A percentile compares a stretch with the other conserved stretches of the same genome.
These are phyloP conservation scores for Tachypleus tridentatus DNA, from an alignment of 1,140 invertebrate species.

Conservation along the genomic window DNA sequence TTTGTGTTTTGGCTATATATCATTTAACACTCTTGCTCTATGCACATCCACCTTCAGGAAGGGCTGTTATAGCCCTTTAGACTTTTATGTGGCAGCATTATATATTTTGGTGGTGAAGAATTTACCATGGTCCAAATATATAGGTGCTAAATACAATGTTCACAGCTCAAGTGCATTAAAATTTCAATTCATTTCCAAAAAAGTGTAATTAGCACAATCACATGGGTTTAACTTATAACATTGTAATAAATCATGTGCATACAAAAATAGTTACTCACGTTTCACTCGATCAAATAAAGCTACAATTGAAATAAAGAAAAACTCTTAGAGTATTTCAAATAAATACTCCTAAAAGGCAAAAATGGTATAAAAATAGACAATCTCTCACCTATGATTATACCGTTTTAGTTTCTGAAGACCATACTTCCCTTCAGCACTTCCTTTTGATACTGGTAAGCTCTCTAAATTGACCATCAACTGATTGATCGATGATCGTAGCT, in stretches of 20 bases:
- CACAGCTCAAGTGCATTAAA: no score
- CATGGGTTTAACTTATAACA: neutral
- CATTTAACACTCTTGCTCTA: no score
- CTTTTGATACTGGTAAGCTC: constrained; percentile 94
- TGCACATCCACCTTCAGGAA: no score
- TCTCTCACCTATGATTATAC: constrained; percentile 80
- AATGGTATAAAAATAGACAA: constrained; percentile 1
- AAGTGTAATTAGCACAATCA: constrained; percentile 2
- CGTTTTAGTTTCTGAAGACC: constrained; percentile 88
- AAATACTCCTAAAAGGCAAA: constrained; percentile 6
- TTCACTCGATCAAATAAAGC: neutral
- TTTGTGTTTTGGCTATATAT: no score
- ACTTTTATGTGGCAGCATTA: no score
- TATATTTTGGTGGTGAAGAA: no score
- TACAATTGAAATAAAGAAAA: constrained; percentile 4
- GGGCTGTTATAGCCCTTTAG: no score
- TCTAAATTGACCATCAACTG: constrained; percentile 97
- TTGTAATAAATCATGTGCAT: no score
- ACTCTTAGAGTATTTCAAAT: neutral
- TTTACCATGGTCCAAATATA: no score
- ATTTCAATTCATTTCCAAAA: neutral
- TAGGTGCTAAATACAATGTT: no score
- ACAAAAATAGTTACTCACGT: neutral
- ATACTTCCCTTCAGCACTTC: constrained; percentile 93
- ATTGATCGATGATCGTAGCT: constrained; percentile 94